Percentiles rank a stretch among this genome's conserved stretches.
Conservation (phyloP, 2,113 vertebrate species). For the Nothoprocta perdicaria region DNA sequence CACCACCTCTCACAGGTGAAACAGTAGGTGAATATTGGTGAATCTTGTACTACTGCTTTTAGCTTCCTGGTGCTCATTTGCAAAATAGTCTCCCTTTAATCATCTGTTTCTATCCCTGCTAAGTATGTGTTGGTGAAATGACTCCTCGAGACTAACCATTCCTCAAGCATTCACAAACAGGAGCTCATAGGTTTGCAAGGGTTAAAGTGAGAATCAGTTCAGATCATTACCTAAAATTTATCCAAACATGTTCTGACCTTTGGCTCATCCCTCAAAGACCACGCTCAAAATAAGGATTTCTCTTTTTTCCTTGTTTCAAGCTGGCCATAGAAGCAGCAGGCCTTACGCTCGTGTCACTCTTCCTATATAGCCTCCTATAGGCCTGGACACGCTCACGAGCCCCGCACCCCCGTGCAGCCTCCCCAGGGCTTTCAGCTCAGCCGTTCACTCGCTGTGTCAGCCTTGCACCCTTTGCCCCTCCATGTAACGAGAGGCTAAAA, state of each 20-base stretch:
- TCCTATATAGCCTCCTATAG: neutral
- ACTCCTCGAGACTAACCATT: neutral
- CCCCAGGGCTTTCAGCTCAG: neutral
- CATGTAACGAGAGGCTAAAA: neutral
- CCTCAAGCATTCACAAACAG: neutral
- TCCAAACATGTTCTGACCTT: neutral
- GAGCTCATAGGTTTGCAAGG: conserved; percentile 12
- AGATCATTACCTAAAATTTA: neutral
- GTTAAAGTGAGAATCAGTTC: neutral
- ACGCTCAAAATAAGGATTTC: neutral
- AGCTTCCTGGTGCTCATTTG: conserved; percentile 47
- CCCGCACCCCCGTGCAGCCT: neutral
- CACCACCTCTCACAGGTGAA: conserved; percentile 45
- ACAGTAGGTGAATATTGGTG: conserved; percentile 18
- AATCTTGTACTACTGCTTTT: conserved; percentile 50
- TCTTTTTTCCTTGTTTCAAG: neutral
- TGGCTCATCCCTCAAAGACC: neutral
- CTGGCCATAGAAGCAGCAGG: neutral
- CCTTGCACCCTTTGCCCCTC: neutral
- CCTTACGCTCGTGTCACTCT: fast-evolving
- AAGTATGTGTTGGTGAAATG: conserved; percentile 21
- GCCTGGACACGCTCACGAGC: fast-evolving
- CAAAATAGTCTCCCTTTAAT: conserved; percentile 41
- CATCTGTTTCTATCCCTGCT: conserved; percentile 25
- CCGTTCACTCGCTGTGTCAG: fast-evolving